Conservation (phyloP, 2,113 vertebrate species). For the Tetrax tetrax region DNA sequence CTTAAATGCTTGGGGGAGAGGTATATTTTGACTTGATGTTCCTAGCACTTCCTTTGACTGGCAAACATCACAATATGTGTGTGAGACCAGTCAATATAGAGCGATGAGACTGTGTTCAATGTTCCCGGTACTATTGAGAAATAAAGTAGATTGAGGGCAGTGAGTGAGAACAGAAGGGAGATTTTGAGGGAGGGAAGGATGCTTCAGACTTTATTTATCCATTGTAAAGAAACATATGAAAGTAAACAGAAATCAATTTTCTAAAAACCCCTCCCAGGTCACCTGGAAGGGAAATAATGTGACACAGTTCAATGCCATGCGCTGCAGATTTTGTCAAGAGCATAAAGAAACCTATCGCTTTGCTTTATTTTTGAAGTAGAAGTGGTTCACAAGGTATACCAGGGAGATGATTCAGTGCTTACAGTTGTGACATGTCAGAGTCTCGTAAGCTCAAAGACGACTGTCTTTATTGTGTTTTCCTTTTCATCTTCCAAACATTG, state of each 20-base stretch:
- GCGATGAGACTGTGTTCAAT: neutral
- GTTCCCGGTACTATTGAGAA: neutral
- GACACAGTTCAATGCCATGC: neutral
- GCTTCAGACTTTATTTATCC: conserved; percentile 7
- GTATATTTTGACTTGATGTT: neutral
- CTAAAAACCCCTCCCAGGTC: conserved; percentile 18
- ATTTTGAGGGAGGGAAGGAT: conserved; percentile 35
- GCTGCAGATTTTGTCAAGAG: conserved; percentile 19
- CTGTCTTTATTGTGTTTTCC: conserved; percentile 61
- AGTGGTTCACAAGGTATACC: conserved; percentile 50
- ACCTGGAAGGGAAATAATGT: conserved; percentile 19
- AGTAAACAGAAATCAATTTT: conserved; percentile 46
- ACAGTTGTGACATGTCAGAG: conserved; percentile 58
- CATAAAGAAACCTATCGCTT: conserved; percentile 6
- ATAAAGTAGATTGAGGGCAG: neutral
- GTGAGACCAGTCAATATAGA: neutral
- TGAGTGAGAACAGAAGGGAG: neutral
- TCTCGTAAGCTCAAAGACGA: conserved; percentile 59
- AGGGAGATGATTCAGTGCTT: conserved; percentile 51
- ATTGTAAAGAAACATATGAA: conserved; percentile 21
- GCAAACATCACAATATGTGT: neutral
- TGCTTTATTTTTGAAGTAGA: conserved; percentile 62
- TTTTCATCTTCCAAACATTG: conserved; percentile 68
- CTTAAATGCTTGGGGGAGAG: neutral
- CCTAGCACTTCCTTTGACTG: neutral